phyloP scores from a whole-genome alignment of 1,140 invertebrate species.

The Brachionus calyciflorus region DNA sequence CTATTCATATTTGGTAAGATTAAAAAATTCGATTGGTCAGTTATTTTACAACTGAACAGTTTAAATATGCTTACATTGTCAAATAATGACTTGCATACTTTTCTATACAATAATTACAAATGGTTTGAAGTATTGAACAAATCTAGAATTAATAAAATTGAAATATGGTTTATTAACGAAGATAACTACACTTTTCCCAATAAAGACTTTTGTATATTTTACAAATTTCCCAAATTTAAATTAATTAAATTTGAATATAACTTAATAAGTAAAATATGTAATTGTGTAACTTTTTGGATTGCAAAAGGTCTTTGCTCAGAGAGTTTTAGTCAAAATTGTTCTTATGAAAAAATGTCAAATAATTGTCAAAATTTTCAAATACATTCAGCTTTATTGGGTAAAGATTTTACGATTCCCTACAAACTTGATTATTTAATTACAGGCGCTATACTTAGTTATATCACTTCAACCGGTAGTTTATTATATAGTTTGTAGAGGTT shows the following conservation, averaged over 20 bases:
- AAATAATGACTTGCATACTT: neutral
- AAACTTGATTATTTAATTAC: neutral
- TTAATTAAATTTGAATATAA: neutral
- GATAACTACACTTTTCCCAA: neutral
- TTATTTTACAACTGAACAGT: neutral
- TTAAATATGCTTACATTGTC: neutral
- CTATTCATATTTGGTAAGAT: neutral
- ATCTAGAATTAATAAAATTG: neutral
- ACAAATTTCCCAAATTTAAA: slow-evolving; percentile 1
- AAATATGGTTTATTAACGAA: neutral
- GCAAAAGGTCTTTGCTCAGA: neutral
- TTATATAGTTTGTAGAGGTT: no score
- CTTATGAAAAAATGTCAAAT: neutral
- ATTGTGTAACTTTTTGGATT: neutral
- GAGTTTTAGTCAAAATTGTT: neutral
- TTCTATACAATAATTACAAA: neutral
- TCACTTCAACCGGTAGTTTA: neutral
- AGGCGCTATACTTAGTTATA: neutral
- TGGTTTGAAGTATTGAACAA: neutral
- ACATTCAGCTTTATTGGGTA: neutral
- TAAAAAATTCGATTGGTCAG: neutral
- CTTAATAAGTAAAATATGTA: neutral
- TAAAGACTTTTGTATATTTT: neutral
- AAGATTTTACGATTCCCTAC: neutral
- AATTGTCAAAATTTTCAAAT: neutral